Conservation (phyloP, 2,888 invertebrate species). For the Resseliella maxima region DNA sequence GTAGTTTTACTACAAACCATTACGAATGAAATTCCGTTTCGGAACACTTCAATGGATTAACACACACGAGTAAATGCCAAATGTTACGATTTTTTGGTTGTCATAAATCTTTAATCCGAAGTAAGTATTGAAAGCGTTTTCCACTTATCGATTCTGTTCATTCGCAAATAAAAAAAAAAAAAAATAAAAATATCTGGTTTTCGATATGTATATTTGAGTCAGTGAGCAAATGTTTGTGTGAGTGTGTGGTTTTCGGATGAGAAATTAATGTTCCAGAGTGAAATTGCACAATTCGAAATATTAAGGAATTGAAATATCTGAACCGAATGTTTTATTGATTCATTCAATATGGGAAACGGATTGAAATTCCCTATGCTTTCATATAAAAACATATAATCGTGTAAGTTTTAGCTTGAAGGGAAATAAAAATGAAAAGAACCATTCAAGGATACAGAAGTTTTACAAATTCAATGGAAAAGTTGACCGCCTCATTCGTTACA, state of each 20-base stretch:
- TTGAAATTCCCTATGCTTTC: neutral
- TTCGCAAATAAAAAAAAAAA: no score
- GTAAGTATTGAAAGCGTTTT: constrained; percentile 5
- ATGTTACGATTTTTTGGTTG: constrained; percentile 1
- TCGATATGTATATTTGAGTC: neutral
- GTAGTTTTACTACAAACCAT: neutral
- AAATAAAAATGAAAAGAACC: neutral
- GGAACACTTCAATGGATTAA: constrained; percentile 1
- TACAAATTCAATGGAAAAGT: neutral
- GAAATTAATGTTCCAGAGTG: constrained; percentile 6
- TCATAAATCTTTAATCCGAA: constrained; percentile 7
- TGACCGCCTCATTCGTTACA: neutral
- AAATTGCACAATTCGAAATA: neutral
- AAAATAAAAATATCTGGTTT: no score
- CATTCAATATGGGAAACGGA: constrained; percentile 2
- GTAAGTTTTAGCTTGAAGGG: neutral
- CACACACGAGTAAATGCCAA: neutral
- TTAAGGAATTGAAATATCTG: neutral
- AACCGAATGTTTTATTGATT: neutral
- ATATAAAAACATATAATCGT: neutral
- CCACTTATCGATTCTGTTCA: neutral
- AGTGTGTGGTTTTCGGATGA: neutral
- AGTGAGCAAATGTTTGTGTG: neutral
- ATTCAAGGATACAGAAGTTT: neutral
- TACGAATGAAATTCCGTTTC: neutral